Percentiles rank a stretch among this genome's conserved stretches.
These are phyloP conservation scores for Oscheius sp. DNA, from an alignment of 1,140 invertebrate genomes.

Conservation along the genomic window DNA sequence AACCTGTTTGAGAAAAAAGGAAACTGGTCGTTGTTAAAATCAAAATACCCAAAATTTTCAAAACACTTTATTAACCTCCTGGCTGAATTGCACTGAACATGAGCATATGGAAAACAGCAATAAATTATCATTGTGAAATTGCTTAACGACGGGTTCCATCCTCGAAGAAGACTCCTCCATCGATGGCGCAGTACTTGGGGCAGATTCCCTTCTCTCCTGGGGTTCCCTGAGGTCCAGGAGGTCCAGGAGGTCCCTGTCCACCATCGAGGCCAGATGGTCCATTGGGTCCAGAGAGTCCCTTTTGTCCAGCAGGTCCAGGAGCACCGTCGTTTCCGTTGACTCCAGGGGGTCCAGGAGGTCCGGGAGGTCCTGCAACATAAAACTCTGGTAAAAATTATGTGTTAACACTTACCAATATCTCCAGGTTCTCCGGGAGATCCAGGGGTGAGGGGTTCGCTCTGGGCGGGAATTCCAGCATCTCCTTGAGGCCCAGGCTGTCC, in stretches of 20 bases:
- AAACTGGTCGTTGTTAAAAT: too few species aligned
- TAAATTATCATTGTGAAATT: background rate
- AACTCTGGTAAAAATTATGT: background rate
- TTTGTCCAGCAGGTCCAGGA: constrained; percentile 47
- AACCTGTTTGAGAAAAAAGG: too few species aligned
- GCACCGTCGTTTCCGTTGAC: constrained; percentile 39
- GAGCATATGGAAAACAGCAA: background rate
- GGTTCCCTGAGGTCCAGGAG: constrained; percentile 47
- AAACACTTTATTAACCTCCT: too few species aligned
- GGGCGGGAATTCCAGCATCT: constrained; percentile 43
- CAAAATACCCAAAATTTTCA: too few species aligned
- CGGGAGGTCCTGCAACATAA: constrained; percentile 16
- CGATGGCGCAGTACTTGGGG: constrained; percentile 29
- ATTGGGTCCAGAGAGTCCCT: constrained; percentile 50
- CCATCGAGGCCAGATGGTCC: constrained; percentile 51
- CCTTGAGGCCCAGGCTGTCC: constrained; percentile 40
- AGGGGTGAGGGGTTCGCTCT: constrained; percentile 52
- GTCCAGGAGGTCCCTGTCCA: constrained; percentile 51
- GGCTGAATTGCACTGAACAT: constrained; percentile 3
- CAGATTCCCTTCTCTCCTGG: constrained; percentile 33
- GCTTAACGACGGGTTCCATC: constrained; percentile 28
- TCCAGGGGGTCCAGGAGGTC: constrained; percentile 38
- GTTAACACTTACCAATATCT: constrained; percentile 34
- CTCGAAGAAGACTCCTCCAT: constrained; percentile 36
- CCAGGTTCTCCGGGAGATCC: constrained; percentile 59